phyloP scores from a whole-genome alignment of 2,113 vertebrate species.

The Lynx canadensis region DNA sequence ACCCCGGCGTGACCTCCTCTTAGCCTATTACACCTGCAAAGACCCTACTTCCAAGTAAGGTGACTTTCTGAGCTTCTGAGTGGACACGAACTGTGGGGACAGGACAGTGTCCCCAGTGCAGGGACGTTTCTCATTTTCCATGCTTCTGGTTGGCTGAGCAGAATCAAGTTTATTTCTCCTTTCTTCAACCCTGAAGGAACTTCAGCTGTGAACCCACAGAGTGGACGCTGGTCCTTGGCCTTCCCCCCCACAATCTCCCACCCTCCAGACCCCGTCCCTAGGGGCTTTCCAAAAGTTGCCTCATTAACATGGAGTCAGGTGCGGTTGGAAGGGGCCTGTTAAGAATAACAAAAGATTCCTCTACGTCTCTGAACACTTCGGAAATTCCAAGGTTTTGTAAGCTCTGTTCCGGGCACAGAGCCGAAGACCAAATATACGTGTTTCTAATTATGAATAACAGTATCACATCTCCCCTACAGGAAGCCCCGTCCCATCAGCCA shows the following conservation, averaged over 20 bases:
- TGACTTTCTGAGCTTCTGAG: background rate
- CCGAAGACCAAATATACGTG: background rate
- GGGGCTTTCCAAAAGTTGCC: background rate
- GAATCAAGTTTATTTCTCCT: background rate
- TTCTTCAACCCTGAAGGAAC: background rate
- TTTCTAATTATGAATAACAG: background rate
- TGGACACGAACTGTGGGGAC: background rate
- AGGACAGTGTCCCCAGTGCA: background rate
- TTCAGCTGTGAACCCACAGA: fast-evolving
- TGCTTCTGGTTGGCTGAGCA: no score
- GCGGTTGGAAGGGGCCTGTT: background rate
- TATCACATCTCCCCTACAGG: background rate
- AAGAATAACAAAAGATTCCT: background rate
- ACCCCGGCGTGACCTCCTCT: background rate
- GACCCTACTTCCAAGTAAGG: background rate
- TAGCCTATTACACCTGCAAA: no score
- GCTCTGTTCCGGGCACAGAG: background rate
- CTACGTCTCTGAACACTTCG: background rate
- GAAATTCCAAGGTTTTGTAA: background rate
- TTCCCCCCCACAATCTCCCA: background rate
- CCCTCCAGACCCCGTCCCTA: background rate
- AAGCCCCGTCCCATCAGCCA: background rate
- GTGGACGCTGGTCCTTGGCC: background rate
- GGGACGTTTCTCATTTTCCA: background rate
- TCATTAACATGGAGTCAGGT: background rate